phyloP scores from a whole-genome alignment of 2,888 invertebrate species.

The Drosophila mulleri region DNA sequence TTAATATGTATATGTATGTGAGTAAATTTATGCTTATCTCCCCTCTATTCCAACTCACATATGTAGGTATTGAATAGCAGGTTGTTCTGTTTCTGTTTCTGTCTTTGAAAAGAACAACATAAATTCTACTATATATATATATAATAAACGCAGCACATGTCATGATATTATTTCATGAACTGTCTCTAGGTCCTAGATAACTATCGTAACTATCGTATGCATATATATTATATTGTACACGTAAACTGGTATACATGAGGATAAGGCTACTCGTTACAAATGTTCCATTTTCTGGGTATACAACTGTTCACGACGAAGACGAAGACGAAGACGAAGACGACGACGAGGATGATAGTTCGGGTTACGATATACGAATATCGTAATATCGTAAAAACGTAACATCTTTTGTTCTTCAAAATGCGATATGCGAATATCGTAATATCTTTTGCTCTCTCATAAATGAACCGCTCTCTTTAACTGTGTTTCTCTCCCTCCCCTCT shows the following conservation, averaged over 20 bases:
- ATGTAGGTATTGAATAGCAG: not conserved
- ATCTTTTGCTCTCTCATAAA: conserved; percentile 33
- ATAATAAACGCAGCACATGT: conserved; percentile 32
- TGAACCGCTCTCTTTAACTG: conserved; percentile 10
- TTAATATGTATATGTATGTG: conserved; percentile 5
- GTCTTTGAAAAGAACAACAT: conserved; percentile 67
- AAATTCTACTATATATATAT: conserved; percentile 57
- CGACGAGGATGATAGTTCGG: not conserved
- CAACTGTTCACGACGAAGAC: conserved; percentile 57
- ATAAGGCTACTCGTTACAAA: conserved; percentile 85
- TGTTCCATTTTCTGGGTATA: conserved; percentile 76
- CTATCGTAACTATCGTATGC: conserved; percentile 66
- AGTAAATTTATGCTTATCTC: not conserved
- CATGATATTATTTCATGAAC: conserved; percentile 47
- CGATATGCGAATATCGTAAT: conserved; percentile 22
- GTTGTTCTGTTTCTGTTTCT: not conserved
- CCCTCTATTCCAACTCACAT: conserved; percentile 1
- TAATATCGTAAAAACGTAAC: conserved; percentile 17
- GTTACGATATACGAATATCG: conserved; percentile 20
- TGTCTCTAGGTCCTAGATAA: conserved; percentile 40
- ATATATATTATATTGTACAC: conserved; percentile 62
- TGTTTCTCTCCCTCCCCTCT: not conserved
- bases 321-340: not conserved
- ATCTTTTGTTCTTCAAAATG: conserved; percentile 22
- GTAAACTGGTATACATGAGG: conserved; percentile 85